These are phyloP conservation scores for Phalera bucephala DNA, from an alignment of 2,888 invertebrate species.

Conservation along the genomic window DNA sequence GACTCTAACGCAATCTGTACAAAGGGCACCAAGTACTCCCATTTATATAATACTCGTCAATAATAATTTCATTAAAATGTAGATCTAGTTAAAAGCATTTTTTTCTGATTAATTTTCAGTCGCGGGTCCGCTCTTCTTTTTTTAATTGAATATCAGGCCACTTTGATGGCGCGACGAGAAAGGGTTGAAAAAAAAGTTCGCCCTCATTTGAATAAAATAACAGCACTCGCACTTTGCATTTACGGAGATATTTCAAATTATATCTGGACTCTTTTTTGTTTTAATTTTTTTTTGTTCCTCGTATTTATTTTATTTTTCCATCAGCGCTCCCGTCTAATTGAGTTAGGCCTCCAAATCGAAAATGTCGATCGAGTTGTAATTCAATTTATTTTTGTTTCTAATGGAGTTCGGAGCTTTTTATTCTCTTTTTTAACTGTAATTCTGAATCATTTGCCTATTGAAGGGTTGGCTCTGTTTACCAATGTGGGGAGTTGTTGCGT, in stretches of 20 bases:
- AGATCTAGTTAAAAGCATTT: constrained; percentile 84
- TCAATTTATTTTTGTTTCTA: constrained; percentile 83
- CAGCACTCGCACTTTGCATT: constrained; percentile 83
- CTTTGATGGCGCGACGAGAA: constrained; percentile 80
- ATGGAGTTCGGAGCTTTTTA: constrained; percentile 76
- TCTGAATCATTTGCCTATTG: constrained; percentile 67
- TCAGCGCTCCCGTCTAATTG: constrained; percentile 80
- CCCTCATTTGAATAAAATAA: constrained; percentile 84
- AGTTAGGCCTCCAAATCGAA: constrained; percentile 82
- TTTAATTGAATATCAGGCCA: constrained; percentile 84
- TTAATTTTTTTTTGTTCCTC: constrained; percentile 77
- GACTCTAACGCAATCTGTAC: constrained; percentile 59
- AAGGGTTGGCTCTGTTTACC: constrained; percentile 54
- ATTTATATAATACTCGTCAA: constrained; percentile 80
- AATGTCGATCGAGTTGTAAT: constrained; percentile 82
- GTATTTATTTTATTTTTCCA: constrained; percentile 83
- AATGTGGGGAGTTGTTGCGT: constrained; percentile 38
- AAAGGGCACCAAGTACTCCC: constrained; percentile 52
- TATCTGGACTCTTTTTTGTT: constrained; percentile 81
- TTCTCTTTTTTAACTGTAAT: constrained; percentile 68
- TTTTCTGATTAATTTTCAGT: constrained; percentile 83
- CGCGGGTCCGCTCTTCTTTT: constrained; percentile 77
- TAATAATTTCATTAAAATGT: constrained; percentile 84
- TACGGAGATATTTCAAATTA: constrained; percentile 84
- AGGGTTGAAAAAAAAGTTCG: constrained; percentile 79